Base-by-base conservation (phyloP, 2,888 invertebrate genomes). In the Hedya salicella region DNA sequence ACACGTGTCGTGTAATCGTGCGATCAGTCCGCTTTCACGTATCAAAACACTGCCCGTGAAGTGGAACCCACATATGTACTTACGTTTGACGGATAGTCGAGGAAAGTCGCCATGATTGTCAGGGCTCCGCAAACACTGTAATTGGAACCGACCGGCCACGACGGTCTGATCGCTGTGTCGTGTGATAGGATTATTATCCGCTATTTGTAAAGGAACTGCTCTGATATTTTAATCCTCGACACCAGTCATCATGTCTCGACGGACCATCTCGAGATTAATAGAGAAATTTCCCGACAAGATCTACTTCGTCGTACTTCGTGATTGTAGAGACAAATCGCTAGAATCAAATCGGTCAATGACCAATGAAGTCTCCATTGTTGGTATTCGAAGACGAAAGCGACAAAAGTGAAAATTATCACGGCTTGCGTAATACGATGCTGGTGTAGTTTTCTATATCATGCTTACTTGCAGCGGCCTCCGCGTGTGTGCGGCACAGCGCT, bases 1-100 rank as follows among this genome's bases (percentile, higher is more conserved):
- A 76, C 79, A 81, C 76, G 78, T 79, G 80, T 77, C 77, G 78
- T 81, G 77, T 80, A 78, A 83, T 82, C 81, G 78, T 78, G 78
- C 77, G 75, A 80, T 85, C 79, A 77, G 79, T 78, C 81, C 78
- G 80, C 85, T 87, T 88, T 87, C 87, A 81, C 82, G 80, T 73
- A 66, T 62, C 74, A 57, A 67, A 67, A 57, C 67, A 52, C 16
- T 46, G 52, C 49, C 36, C 36, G 36, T 52, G 40, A 50, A 44
- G 30, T 54, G 30, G 49, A 52, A 44, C 44, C 56, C 57, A 46
- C 53, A 32, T 65, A n/a, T n/a, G n/a, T n/a, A 59, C 66, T 62
- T 62, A 57, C 48, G 54, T 62, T 66, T 68, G 68, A 68, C 68
- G 70, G 72, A 71, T 80, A 75, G 73, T 69, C 71, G 77, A 77